Conservation (phyloP, 2,113 vertebrate genomes). For the Bufo bufo region DNA sequence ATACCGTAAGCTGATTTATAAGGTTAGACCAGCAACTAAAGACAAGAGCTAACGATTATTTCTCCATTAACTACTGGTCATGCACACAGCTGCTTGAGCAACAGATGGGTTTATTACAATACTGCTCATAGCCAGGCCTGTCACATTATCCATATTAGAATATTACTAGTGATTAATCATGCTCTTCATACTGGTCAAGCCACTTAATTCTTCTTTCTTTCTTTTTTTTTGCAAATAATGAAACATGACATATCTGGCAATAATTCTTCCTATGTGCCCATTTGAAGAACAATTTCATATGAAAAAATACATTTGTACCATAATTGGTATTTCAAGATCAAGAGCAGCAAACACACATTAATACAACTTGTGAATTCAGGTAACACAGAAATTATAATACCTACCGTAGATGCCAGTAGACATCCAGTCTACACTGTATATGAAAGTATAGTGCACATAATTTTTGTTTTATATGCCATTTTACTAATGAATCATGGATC, state of each 20-base stretch:
- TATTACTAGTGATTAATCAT: slow-evolving; percentile 23
- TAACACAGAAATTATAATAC: not conserved
- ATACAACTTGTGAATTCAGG: not conserved
- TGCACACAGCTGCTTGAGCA: not conserved
- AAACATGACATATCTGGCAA: slow-evolving; percentile 35
- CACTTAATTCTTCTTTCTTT: not conserved
- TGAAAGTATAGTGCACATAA: not conserved
- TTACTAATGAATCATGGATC: not conserved
- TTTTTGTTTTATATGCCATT: too few species aligned
- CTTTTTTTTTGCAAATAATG: not conserved
- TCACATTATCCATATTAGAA: slow-evolving; percentile 11
- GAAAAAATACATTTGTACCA: slow-evolving; percentile 7
- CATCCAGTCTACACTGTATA: too few species aligned
- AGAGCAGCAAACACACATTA: not conserved
- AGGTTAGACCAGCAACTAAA: too few species aligned
- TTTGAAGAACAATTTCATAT: slow-evolving; percentile 25
- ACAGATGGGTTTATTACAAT: not conserved
- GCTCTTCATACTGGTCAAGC: slow-evolving; percentile 14
- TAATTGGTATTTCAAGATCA: slow-evolving; percentile 23
- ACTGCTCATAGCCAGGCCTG: slow-evolving; percentile 26
- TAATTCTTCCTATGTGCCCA: slow-evolving; percentile 8
- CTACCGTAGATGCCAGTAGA: not conserved
- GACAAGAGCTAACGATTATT: not conserved
- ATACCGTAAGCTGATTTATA: too few species aligned
- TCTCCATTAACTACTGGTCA: not conserved